Percentiles rank a stretch among this genome's conserved stretches.
phyloP scores from a whole-genome alignment of 53 echinoderm and acorn worm genomes.

The Holothuria leucospilota region DNA sequence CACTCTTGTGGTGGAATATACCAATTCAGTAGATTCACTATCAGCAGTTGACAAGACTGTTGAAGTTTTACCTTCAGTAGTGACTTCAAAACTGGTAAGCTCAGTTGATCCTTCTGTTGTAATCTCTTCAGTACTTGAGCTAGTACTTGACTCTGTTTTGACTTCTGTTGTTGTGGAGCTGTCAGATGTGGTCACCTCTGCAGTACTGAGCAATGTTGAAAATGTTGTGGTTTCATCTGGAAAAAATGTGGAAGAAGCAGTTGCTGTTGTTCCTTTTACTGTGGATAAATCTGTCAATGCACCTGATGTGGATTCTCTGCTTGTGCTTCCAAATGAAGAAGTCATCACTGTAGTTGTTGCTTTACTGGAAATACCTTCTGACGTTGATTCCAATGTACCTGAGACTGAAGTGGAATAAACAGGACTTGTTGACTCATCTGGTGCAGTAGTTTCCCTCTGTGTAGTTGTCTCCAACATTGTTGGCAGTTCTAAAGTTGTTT shows the following conservation, averaged over 20 bases:
- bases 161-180: not conserved
- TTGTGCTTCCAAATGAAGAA: not conserved
- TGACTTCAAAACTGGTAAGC: not conserved
- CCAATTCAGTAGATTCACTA: not conserved
- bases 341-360: not conserved
- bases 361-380: conserved; percentile 2
- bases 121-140: not conserved
- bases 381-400: not conserved
- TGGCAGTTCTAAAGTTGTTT: not conserved
- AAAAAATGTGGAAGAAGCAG: not conserved
- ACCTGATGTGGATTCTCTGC: not conserved
- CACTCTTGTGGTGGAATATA: not conserved
- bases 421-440: not conserved
- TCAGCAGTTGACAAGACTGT: not conserved
- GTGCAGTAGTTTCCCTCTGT: not conserved
- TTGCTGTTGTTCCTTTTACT: not conserved
- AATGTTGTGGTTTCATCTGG: not conserved
- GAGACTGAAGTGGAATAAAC: not conserved
- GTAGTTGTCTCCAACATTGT: not conserved
- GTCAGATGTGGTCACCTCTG: not conserved
- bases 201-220: not conserved
- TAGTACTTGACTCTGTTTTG: not conserved
- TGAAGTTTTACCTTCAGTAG: not conserved
- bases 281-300: not conserved
- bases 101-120: not conserved